Evolutionary conservation across 2,113 vertebrate genomes (phyloP), one percentile per base, ranked within the genome.

Genomic region (Nematolebias whitei): DNA sequence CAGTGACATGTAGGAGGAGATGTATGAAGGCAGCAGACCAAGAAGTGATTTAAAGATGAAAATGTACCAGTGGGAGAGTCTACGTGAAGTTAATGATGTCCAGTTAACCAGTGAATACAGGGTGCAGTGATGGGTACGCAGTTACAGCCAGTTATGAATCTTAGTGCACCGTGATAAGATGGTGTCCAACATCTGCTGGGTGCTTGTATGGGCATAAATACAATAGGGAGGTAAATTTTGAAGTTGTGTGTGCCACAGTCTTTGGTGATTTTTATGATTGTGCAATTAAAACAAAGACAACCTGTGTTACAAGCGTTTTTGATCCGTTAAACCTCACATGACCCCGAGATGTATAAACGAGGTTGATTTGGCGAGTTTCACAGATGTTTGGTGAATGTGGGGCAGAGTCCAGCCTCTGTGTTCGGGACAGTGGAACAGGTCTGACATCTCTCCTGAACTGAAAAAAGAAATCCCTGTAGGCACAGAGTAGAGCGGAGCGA

Each of bases 401-500:
- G 71, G 61, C 76, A 60, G 58, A 78, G 80, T 78, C 74, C 74
- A 72, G 63, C 52, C 68, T 80, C 61, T 64, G 38, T 80, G 75
- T 81, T 81, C 74, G 61, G 65, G 79, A 83, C 87, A 76, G 84
- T 68, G 68, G 78, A 84, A 74, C 75, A 71, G 56, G 76, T 78
- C 83, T 91, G 72, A 82, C 88, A 85, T 89, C 86, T 88, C 83
- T 88, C 76, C 78, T 80, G 85, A 85, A 87, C 84, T 90, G 80
- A 89, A 85, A 88, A 90, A 77, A 73, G 76, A 89, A 86, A 80
- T 92, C 85, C 89, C 87, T 84, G 78, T 79, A 89, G 88, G 83
- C 82, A 57, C 47, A 52, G 59, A 79, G 78, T 41, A 44, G 79
- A 79, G 74, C 69, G 68, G 55, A 72, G 69, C 26, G 78, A 48